Evolutionary conservation across 2,113 vertebrate species (phyloP).

Genomic region (Heteronetta atricapilla): DNA sequence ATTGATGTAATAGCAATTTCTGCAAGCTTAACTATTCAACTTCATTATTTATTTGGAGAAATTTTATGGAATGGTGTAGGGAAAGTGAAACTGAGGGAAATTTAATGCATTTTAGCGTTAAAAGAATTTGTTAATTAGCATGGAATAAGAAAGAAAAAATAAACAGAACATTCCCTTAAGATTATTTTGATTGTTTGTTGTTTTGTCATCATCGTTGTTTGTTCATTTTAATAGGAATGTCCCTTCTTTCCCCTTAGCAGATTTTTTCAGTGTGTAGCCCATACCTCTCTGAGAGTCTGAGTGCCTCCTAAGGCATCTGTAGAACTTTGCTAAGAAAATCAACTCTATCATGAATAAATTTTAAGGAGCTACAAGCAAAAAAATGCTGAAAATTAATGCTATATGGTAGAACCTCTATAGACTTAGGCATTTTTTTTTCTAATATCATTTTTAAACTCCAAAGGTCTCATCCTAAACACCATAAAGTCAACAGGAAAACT

Average conservation of each 20-base stretch:
- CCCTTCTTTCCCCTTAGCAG: neutral
- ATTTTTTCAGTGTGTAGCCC: neutral
- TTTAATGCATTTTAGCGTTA: neutral
- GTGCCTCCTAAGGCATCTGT: neutral
- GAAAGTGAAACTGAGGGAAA: neutral
- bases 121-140: neutral
- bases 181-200: neutral
- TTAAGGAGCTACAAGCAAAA: neutral
- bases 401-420: neutral
- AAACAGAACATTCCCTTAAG: neutral
- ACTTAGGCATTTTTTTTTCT: neutral
- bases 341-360: neutral
- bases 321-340: neutral
- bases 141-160: neutral
- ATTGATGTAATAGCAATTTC: slow-evolving; percentile 33
- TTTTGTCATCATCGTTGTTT: neutral
- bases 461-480: neutral
- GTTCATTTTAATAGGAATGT: neutral
- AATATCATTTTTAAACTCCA: neutral
- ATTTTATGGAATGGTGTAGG: neutral
- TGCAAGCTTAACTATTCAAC: slow-evolving; percentile 1
- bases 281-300: neutral
- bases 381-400: neutral
- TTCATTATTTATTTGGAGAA: slow-evolving; percentile 31
- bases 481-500: neutral